A percentile compares a stretch with the other conserved stretches of the same genome.
phyloP scores from a whole-genome alignment of 1,140 invertebrate genomes.

The Lethocerus indicus region DNA sequence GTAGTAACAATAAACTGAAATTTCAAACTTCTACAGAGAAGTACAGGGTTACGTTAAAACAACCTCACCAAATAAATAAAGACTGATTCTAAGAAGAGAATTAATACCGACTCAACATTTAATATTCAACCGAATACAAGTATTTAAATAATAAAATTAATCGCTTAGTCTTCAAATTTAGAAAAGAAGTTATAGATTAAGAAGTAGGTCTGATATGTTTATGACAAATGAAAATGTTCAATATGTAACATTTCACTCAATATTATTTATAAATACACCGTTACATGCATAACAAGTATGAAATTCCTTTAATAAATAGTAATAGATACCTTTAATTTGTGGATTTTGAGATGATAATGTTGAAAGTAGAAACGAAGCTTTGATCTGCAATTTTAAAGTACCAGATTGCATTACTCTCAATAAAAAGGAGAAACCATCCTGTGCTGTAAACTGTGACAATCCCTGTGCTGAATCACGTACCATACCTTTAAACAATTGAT shows the following conservation, averaged over 20 bases:
- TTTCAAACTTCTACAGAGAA: no score
- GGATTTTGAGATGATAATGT: not conserved
- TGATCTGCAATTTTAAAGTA: constrained; percentile 5
- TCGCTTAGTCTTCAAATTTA: no score
- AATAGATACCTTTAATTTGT: not conserved
- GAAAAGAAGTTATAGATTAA: no score
- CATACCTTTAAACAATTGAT: constrained; percentile 3
- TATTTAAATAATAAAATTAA: no score
- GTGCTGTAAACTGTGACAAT: constrained; percentile 10
- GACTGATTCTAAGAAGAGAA: no score
- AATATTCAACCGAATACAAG: no score
- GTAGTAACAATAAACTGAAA: not conserved
- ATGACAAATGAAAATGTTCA: no score
- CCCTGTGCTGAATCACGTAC: constrained; percentile 6
- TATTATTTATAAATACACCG: not conserved
- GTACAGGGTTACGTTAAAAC: no score
- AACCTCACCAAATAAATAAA: no score
- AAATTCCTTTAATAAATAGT: not conserved
- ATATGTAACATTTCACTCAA: not conserved
- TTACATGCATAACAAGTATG: not conserved
- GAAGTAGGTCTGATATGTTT: no score
- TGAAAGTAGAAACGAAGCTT: constrained; percentile 9
- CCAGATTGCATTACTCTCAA: constrained; percentile 7
- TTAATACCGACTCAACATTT: no score
- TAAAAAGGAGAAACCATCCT: constrained; percentile 11